These are phyloP conservation scores for Metallyticus violacea DNA, from an alignment of 2,888 invertebrate genomes.

Conservation along the genomic window DNA sequence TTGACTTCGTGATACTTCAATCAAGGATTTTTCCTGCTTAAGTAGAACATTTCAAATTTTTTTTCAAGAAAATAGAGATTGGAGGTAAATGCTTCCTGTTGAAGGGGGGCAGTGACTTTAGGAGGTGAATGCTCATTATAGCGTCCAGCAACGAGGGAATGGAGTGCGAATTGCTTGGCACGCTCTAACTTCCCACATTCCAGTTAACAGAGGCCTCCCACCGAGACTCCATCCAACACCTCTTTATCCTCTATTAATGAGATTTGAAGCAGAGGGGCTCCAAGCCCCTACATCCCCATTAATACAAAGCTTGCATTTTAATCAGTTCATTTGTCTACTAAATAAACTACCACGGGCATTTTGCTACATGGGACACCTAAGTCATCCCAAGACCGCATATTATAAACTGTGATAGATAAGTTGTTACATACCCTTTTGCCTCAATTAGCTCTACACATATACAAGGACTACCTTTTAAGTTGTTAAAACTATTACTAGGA, in stretches of 20 bases:
- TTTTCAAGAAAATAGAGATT: neutral
- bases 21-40: too few relatives aligned
- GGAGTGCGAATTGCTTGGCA: neutral
- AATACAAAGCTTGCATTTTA: neutral
- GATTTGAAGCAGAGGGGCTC: neutral
- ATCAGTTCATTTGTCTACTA: neutral
- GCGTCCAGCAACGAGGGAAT: neutral
- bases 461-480: too few relatives aligned
- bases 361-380: neutral
- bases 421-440: too few relatives aligned
- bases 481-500: too few relatives aligned
- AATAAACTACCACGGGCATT: neutral
- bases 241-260: slow-evolving; percentile 1
- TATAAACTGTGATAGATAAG: too few relatives aligned
- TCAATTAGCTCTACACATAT: too few relatives aligned
- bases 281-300: neutral
- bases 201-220: neutral
- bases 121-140: neutral
- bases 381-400: neutral
- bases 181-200: neutral
- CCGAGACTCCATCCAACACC: neutral
- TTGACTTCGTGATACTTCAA: too few relatives aligned
- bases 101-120: neutral
- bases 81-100: too few relatives aligned
- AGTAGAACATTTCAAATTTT: too few relatives aligned